phyloP scores from a whole-genome alignment of 2,113 vertebrate genomes.

The Sakesphorus luctuosus region DNA sequence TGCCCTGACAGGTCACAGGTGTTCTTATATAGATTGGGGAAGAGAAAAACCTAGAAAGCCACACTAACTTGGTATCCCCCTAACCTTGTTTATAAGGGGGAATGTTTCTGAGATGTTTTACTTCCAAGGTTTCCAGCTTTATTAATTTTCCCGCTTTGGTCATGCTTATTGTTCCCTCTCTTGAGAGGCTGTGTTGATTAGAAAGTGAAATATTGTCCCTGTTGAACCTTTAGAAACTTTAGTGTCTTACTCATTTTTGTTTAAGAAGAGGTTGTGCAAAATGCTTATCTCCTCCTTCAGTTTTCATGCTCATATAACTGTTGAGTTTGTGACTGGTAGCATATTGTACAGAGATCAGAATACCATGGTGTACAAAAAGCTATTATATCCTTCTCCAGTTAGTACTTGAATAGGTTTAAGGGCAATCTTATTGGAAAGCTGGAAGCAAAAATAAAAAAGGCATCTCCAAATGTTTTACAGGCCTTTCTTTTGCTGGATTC shows the following conservation, averaged over 20 bases:
- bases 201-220: neutral
- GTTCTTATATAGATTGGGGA: neutral
- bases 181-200: neutral
- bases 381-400: neutral
- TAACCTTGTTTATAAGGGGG: neutral
- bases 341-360: neutral
- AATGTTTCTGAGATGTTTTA: neutral
- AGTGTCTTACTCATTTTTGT: neutral
- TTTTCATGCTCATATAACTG: fast-evolving
- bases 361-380: neutral
- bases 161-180: neutral
- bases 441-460: neutral
- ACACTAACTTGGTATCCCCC: neutral
- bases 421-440: neutral
- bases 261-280: neutral
- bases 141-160: neutral
- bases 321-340: neutral
- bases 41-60: neutral
- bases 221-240: neutral
- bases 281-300: neutral
- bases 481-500: neutral
- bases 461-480: neutral
- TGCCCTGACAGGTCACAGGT: fast-evolving
- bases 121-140: neutral
- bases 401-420: neutral